Base-by-base conservation (phyloP, 2,113 vertebrate species). In the Alligator sinensis region DNA sequence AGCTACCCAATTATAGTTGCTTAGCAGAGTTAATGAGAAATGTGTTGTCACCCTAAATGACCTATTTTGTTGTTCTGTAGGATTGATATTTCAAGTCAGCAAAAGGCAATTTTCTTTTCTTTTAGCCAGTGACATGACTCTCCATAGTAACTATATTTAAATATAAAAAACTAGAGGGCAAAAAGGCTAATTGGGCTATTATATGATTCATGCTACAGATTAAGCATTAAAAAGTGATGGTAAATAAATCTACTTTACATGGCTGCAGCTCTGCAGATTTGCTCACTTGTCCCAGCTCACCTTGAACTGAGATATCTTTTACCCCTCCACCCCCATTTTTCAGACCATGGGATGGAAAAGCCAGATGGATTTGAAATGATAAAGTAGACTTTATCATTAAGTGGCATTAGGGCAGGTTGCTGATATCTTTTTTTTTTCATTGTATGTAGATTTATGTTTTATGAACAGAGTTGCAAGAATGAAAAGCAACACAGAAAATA, bases 51-150 rank as follows among this genome's bases (percentile, higher is more conserved):
- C 82, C 89, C 61, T 96, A 96, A 90, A 86, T 93, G 76, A 94
- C 91, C 86, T 79, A 57, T 94, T 96, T 97, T 93, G 72, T 92
- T 97, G 86, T 85, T 89, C 76, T 97, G 84, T 75, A 89, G 79
- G 79, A 92, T 94, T 94, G 13, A 0, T 1, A 61, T 95, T 97
- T 96, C 38, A 95, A 91, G 82, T 88, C 76, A 80, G 72, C 90
- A 87, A 88, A 92, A 84, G 21, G 66, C 84, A 78, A 72, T 86
- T 91, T 96, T 62, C 68, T 90, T 25, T 47, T 91, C 61, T 87
- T 89, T 21, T 64, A 82, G 34, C 9, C 77, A 62, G 84, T 4
- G 11, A 78, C 92, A 82, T 87, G 16, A 86, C 88, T 96, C 1
- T 54, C 27, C 11, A 2, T 79, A 60, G 3, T 96, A 77, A 74